These are phyloP conservation scores for Psococerastis gibbosa DNA, from an alignment of 2,888 invertebrate genomes.

Conservation along the genomic window DNA sequence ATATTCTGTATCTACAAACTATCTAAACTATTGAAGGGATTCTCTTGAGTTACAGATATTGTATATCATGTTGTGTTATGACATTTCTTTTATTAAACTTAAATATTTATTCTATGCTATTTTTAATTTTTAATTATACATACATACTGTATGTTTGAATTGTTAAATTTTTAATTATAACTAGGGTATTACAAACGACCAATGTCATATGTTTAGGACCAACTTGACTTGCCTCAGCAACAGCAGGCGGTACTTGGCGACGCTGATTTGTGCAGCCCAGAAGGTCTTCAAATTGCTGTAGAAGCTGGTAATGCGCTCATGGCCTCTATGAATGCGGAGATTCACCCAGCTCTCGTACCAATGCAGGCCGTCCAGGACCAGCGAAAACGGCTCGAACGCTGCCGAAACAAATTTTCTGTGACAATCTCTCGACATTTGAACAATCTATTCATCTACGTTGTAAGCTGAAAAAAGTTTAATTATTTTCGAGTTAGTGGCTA, in stretches of 20 bases:
- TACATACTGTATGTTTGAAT: no score
- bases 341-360: constrained; percentile 40
- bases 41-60: no score
- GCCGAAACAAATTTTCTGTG: constrained; percentile 59
- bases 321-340: constrained; percentile 49
- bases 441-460: constrained; percentile 87
- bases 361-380: constrained; percentile 68
- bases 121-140: no score
- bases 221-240: constrained; percentile 46
- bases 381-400: constrained; percentile 53
- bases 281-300: constrained; percentile 41
- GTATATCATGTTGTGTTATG: no score
- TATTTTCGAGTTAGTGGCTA: no score
- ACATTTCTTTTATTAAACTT: no score
- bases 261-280: constrained; percentile 46
- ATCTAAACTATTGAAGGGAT: no score
- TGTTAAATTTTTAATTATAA: no score
- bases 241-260: constrained; percentile 49
- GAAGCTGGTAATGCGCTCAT: constrained; percentile 53
- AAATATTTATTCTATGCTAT: no score
- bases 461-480: constrained; percentile 35
- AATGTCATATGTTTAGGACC: no score
- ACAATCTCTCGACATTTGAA: constrained; percentile 78
- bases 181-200: no score
- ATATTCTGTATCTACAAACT: no score